A percentile compares a stretch with the other conserved stretches of the same genome.
phyloP scores from a whole-genome alignment of 2,797 vertebrate genomes.

The Enteromius argenteus region DNA sequence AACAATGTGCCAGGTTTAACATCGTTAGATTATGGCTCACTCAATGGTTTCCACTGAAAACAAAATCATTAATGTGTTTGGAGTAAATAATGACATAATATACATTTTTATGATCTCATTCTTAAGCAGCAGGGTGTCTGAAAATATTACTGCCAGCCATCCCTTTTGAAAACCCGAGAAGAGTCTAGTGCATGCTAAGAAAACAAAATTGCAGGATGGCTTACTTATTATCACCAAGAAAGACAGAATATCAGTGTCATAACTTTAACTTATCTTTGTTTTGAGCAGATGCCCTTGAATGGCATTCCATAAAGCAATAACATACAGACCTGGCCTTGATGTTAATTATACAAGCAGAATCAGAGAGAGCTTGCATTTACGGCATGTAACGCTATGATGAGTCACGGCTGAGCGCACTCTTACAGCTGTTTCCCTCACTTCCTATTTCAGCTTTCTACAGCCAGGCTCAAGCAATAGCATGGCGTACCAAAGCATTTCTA shows the following conservation, averaged over 20 bases:
- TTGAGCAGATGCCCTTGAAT: conserved; percentile 17
- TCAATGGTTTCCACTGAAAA: background rate
- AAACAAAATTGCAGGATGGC: background rate
- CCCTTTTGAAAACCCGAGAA: background rate
- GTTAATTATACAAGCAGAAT: background rate
- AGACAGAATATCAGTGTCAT: background rate
- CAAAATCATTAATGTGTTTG: background rate
- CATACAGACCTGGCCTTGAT: background rate
- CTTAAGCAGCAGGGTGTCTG: background rate
- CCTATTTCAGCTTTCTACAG: conserved; percentile 10
- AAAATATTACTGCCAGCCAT: background rate
- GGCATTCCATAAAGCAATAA: conserved; percentile 2
- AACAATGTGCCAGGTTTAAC: background rate
- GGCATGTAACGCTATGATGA: conserved; percentile 40
- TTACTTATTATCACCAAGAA: background rate
- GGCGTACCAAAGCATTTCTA: background rate
- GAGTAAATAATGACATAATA: background rate
- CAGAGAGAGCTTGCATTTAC: background rate
- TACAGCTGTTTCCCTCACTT: conserved; percentile 51
- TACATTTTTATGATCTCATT: background rate
- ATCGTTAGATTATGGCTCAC: too few relatives aligned
- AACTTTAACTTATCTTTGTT: conserved; percentile 18
- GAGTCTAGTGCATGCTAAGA: background rate
- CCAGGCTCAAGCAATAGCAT: background rate
- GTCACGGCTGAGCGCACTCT: conserved; percentile 44